These are phyloP conservation scores for Trichogramma pretiosum DNA, from an alignment of 1,140 invertebrate genomes.

Conservation along the genomic window DNA sequence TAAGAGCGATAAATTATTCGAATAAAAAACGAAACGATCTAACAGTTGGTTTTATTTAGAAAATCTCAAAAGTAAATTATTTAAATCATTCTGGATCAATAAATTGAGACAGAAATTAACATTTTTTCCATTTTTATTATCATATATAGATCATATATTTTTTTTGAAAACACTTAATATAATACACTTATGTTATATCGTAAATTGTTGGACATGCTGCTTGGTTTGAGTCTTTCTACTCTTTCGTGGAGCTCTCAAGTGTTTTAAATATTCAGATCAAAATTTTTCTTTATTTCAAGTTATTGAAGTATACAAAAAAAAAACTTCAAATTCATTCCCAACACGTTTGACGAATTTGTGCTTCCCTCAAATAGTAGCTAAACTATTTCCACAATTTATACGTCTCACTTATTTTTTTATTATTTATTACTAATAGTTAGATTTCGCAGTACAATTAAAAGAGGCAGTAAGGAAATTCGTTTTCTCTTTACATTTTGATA, in stretches of 20 bases:
- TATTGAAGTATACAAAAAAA: constrained; percentile 23
- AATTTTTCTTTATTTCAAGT: constrained; percentile 15
- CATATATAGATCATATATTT: constrained; percentile 41
- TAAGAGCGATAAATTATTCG: constrained; percentile 8
- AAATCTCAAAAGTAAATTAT: too few relatives aligned
- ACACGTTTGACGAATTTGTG: too few relatives aligned
- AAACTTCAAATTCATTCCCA: too few relatives aligned
- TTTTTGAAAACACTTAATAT: constrained; percentile 41
- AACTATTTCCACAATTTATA: constrained; percentile 19
- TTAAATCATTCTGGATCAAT: too few relatives aligned
- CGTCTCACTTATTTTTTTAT: constrained; percentile 15
- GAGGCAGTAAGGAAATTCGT: constrained; percentile 19
- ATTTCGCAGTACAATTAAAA: constrained; percentile 19
- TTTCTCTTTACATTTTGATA: constrained; percentile 11
- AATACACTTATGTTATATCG: constrained; percentile 38
- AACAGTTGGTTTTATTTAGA: too few relatives aligned
- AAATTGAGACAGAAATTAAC: constrained; percentile 15
- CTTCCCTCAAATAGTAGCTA: too few relatives aligned
- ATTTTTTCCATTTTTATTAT: constrained; percentile 34
- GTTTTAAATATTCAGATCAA: too few relatives aligned
- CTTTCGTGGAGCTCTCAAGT: constrained; percentile 19
- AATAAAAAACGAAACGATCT: too few relatives aligned
- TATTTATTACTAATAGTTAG: too few relatives aligned
- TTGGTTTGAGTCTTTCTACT: constrained; percentile 23
- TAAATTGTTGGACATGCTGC: constrained; percentile 37